Conservation (phyloP, 1,140 invertebrate species). For the Drosophila kikkawai region DNA sequence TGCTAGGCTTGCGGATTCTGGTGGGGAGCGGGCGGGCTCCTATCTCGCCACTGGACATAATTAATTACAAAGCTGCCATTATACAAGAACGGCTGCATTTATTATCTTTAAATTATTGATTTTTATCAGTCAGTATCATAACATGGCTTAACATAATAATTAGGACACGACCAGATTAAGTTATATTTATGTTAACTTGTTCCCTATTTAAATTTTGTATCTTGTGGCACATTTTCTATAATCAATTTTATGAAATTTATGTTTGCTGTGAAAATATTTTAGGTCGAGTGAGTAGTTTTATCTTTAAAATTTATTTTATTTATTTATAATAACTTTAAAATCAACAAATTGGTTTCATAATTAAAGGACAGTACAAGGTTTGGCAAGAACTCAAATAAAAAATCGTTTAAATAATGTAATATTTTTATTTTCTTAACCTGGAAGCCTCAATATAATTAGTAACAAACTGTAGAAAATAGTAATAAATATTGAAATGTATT, state of each 20-base stretch:
- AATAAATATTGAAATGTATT: background rate
- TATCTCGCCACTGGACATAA: conserved; percentile 37
- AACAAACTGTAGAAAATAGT: background rate
- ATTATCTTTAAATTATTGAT: conserved; percentile 50
- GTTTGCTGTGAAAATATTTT: too few species aligned
- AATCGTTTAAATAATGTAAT: background rate
- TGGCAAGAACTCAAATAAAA: background rate
- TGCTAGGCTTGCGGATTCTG: conserved; percentile 46
- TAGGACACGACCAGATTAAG: background rate
- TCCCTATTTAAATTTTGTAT: background rate
- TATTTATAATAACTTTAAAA: background rate
- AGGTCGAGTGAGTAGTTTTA: too few species aligned
- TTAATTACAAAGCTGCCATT: conserved; percentile 41
- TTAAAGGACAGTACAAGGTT: background rate
- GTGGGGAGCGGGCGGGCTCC: background rate
- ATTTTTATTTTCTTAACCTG: background rate
- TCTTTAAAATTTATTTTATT: background rate
- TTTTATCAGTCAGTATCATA: conserved; percentile 11
- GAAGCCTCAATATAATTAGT: background rate
- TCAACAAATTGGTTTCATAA: background rate
- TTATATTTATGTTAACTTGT: background rate
- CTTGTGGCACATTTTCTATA: background rate
- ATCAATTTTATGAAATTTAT: background rate
- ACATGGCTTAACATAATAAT: conserved; percentile 8
- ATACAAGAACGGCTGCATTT: conserved; percentile 17